Conservation (phyloP, 2,888 invertebrate genomes). For the Lithophane ornitopus region DNA sequence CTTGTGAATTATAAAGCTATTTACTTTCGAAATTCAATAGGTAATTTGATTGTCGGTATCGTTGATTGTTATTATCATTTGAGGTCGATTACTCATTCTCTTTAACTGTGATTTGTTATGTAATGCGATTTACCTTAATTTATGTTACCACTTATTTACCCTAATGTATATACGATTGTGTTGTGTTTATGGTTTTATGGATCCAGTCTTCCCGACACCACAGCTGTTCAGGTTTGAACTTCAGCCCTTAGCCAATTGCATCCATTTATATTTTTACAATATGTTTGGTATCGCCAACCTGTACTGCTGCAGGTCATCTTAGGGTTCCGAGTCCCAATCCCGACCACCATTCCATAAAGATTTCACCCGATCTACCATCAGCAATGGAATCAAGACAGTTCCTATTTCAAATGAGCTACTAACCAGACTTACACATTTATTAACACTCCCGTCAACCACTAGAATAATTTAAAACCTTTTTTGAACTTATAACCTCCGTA, state of each 20-base stretch:
- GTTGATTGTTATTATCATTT: background rate
- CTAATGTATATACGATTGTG: too few relatives aligned
- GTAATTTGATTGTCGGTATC: background rate
- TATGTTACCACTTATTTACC: too few relatives aligned
- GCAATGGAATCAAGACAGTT: conserved; percentile 5
- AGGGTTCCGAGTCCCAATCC: too few relatives aligned
- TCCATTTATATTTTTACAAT: background rate
- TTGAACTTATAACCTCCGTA: conserved; percentile 31
- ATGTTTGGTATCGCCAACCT: background rate
- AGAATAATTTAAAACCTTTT: conserved; percentile 31
- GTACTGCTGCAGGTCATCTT: background rate
- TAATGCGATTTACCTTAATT: too few relatives aligned
- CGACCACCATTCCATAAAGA: background rate
- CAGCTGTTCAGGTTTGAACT: background rate
- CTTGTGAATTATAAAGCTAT: conserved; percentile 31
- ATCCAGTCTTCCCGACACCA: background rate
- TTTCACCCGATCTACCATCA: background rate
- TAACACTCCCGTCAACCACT: conserved; percentile 15
- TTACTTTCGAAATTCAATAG: conserved; percentile 38
- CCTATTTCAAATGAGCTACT: conserved; percentile 10
- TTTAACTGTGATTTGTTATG: too few relatives aligned
- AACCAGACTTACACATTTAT: conserved; percentile 20
- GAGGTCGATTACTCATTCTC: too few relatives aligned
- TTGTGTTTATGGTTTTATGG: background rate
- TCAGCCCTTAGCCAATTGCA: background rate